Conservation (phyloP, 2,797 vertebrate species). For the Typhlichthys eigenmanni region DNA sequence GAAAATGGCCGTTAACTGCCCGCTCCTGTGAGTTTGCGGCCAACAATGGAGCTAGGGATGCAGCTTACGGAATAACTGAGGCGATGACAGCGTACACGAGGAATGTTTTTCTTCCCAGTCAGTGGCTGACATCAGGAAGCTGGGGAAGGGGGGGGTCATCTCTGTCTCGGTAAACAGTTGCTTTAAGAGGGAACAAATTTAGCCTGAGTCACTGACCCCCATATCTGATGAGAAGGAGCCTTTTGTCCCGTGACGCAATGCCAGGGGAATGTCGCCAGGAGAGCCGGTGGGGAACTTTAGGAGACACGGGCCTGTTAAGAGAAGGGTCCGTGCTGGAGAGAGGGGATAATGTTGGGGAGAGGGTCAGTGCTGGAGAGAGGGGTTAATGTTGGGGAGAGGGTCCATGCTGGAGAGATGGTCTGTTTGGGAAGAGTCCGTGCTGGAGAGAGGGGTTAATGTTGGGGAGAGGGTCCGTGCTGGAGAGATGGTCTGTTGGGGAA, state of each 20-base stretch:
- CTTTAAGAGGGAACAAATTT: constrained; percentile 70
- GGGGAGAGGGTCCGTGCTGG: too few relatives aligned
- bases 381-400: too few relatives aligned
- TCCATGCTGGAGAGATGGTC: too few relatives aligned
- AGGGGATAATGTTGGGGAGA: too few relatives aligned
- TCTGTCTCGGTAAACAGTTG: constrained; percentile 58
- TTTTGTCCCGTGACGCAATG: constrained; percentile 60
- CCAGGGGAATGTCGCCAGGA: constrained; percentile 62
- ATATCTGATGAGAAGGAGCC: constrained; percentile 56
- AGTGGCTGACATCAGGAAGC: constrained; percentile 59
- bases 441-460: too few relatives aligned
- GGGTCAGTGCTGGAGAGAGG: too few relatives aligned
- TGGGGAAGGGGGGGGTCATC: constrained; percentile 23
- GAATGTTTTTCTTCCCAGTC: constrained; percentile 49
- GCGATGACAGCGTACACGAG: constrained; percentile 49
- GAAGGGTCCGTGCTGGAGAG: too few relatives aligned
- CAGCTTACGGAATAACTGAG: constrained; percentile 8
- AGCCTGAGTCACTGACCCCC: constrained; percentile 57
- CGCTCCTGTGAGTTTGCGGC: constrained; percentile 54
- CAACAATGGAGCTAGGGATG: constrained; percentile 44
- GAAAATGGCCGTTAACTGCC: constrained; percentile 32
- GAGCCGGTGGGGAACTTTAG: constrained; percentile 35
- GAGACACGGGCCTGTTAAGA: constrained; percentile 19
- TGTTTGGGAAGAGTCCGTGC: too few relatives aligned
- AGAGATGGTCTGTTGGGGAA: too few relatives aligned